Base-by-base conservation (phyloP, 2,113 vertebrate species). In the Onychorhynchus coronatus region DNA sequence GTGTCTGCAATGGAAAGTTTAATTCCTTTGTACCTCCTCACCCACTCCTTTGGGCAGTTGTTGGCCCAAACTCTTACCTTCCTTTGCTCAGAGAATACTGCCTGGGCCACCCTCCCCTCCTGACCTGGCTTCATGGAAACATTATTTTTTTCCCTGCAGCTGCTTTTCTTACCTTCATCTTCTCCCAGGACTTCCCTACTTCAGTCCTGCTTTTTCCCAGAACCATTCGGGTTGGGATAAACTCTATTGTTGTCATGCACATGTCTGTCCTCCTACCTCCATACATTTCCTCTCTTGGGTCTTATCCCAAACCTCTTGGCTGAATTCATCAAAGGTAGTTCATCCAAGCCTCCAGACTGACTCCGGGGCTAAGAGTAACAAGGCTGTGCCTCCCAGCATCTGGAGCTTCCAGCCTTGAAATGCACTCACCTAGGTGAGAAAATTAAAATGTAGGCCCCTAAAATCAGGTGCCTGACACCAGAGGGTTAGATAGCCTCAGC, bases 191-290 rank as follows among this genome's bases (percentile, higher is more conserved):
- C 24, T 44, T 41, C 49, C 33, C 12, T 44, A 23, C 35, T 59
- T 75, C 33, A 10, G 19, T 30, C 39, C 44, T 35, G 35, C 17
- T 50, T 49, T 49, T 62, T 35, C 24, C 47, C 53, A n/a, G n/a
- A 44, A 28, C 31, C 5, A 33, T 7, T 46, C 0, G 0, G 17
- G 4, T 24, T 75, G 39, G 13, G 12, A 31, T 49, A 56, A 28
- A 15, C 4, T 37, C 71, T 56, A 24, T 24, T 23, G 28, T 41
- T 66, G 9, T 37, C 23, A 41, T 50, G 39, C 25, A 6, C 14
- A n/a, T n/a, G 0, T 30, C n/a, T 56, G 14, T 27, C 37, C 42
- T 71, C 31, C 59, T 4, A 1, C 30, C 41, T 49, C 37, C 39
- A 23, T 4, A 28, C 6, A 16, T 24, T 13, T 37, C n/a, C 14